Evolutionary conservation across 2,797 vertebrate genomes (phyloP).

Genomic region (Megaceryle alcyon): DNA sequence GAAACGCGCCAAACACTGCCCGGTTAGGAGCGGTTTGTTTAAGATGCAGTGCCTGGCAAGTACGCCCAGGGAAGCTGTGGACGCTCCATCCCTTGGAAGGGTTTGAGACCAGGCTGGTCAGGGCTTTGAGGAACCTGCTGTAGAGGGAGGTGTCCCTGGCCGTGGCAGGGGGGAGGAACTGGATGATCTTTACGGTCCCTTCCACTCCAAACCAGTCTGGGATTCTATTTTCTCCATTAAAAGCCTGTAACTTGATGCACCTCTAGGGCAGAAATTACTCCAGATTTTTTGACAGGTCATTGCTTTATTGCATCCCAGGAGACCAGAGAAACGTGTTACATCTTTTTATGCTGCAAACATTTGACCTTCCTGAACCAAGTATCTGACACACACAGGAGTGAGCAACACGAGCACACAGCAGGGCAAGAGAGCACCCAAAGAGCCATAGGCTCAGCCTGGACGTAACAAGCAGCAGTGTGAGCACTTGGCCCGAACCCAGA

Average conservation of each 20-base stretch:
- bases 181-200: too few species aligned
- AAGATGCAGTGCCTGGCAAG: neutral
- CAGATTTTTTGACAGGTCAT: neutral
- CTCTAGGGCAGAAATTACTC: neutral
- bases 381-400: neutral
- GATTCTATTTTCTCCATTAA: neutral
- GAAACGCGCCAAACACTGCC: rapidly evolving
- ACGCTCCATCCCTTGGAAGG: too few species aligned
- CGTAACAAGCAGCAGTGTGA: neutral
- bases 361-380: neutral
- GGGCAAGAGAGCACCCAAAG: neutral
- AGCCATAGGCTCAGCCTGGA: rapidly evolving
- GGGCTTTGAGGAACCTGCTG: too few species aligned
- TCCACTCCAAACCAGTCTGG: too few species aligned
- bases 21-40: rapidly evolving
- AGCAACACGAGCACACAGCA: neutral
- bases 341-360: neutral
- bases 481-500: neutral
- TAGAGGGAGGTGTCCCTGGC: too few species aligned
- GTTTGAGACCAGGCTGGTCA: too few species aligned
- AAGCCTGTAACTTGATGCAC: neutral
- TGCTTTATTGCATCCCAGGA: neutral
- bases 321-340: rapidly evolving
- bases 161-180: too few species aligned
- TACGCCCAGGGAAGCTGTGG: too few species aligned